These are phyloP conservation scores for Agrotis puta DNA, from an alignment of 2,888 invertebrate species.

Conservation along the genomic window DNA sequence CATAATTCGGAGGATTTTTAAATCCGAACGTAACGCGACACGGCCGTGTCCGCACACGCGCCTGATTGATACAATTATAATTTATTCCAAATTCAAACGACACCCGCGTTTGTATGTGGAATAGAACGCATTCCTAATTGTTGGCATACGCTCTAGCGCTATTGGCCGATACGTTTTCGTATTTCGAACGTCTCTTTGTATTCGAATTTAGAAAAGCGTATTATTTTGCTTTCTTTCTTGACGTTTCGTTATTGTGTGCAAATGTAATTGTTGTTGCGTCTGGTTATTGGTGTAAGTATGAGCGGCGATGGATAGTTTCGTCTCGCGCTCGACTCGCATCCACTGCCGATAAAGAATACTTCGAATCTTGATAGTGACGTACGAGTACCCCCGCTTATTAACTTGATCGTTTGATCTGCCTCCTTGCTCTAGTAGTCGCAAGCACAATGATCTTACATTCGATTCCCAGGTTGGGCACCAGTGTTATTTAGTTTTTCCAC, in stretches of 20 bases:
- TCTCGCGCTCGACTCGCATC: slow-evolving; percentile 59
- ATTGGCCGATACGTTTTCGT: slow-evolving; percentile 86
- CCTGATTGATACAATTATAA: slow-evolving; percentile 71
- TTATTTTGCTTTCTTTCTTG: slow-evolving; percentile 87
- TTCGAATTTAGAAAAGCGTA: slow-evolving; percentile 88
- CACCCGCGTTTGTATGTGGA: slow-evolving; percentile 83
- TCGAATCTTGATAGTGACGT: slow-evolving; percentile 53
- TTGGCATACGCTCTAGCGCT: slow-evolving; percentile 86
- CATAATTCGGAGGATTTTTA: slow-evolving; percentile 75
- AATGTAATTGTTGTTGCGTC: slow-evolving; percentile 86
- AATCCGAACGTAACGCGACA: slow-evolving; percentile 69
- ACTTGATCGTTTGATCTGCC: slow-evolving; percentile 25
- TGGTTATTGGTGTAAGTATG: slow-evolving; percentile 84
- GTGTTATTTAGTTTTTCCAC: no score
- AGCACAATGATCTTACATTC: no score
- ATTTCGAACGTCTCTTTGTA: slow-evolving; percentile 87
- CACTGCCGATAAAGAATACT: slow-evolving; percentile 68
- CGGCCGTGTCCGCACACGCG: slow-evolving; percentile 53
- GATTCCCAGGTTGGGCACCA: no score
- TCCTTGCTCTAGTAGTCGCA: no score
- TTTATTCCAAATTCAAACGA: slow-evolving; percentile 81
- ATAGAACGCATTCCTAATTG: slow-evolving; percentile 88
- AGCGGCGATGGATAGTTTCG: slow-evolving; percentile 73
- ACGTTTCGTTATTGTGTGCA: slow-evolving; percentile 86
- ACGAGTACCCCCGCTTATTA: slow-evolving; percentile 63